These are phyloP conservation scores for Sitodiplosis mosellana DNA, from an alignment of 1,140 invertebrate species.

Conservation along the genomic window DNA sequence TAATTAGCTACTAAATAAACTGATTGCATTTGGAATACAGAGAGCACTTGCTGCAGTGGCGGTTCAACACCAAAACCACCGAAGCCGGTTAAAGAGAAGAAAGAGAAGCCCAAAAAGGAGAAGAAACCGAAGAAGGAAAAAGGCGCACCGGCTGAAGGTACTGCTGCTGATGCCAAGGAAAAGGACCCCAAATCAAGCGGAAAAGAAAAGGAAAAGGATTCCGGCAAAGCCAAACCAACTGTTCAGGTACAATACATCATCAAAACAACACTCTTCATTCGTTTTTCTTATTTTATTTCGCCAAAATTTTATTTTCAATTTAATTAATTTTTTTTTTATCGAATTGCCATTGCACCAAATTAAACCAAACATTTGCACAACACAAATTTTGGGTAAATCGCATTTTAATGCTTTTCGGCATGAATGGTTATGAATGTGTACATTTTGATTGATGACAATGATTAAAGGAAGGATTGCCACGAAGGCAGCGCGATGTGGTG, in stretches of 20 bases:
- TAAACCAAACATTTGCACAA: not conserved
- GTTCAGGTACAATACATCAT: slow-evolving; percentile 32
- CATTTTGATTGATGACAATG: slow-evolving; percentile 19
- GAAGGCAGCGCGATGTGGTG: slow-evolving; percentile 51
- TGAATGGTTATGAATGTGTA: too few relatives aligned
- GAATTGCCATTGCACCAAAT: not conserved
- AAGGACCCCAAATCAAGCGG: slow-evolving; percentile 25
- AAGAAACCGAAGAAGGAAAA: slow-evolving; percentile 36
- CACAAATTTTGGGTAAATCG: slow-evolving; percentile 16
- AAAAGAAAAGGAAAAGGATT: slow-evolving; percentile 34
- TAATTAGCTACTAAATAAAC: too few relatives aligned
- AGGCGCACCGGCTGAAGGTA: slow-evolving; percentile 14
- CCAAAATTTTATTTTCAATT: too few relatives aligned
- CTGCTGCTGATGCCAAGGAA: slow-evolving; percentile 28
- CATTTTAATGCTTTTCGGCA: slow-evolving; percentile 25
- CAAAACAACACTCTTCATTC: too few relatives aligned
- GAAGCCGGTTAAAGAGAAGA: slow-evolving; percentile 47
- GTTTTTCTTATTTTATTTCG: too few relatives aligned
- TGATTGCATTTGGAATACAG: slow-evolving; percentile 20
- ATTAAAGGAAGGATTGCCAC: slow-evolving; percentile 42
- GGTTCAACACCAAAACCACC: slow-evolving; percentile 40
- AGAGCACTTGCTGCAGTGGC: slow-evolving; percentile 62
- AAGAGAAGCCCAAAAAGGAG: slow-evolving; percentile 45
- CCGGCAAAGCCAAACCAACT: slow-evolving; percentile 27
- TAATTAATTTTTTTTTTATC: too few relatives aligned